These are phyloP conservation scores for Thomomys bottae DNA, from an alignment of 2,113 vertebrate species.

Conservation along the genomic window DNA sequence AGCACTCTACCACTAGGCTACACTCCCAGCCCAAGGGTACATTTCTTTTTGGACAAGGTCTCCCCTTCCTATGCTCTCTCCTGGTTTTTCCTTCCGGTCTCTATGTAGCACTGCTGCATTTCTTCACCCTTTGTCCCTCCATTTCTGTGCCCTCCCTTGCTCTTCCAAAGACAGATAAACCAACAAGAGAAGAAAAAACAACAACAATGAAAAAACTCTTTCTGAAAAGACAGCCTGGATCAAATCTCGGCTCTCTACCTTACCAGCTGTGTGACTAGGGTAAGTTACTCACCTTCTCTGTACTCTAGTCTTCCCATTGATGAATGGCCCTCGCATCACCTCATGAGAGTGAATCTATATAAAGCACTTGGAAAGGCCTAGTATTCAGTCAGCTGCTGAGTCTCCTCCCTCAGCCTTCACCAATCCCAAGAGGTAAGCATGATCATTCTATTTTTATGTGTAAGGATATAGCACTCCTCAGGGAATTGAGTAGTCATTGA, in stretches of 20 bases:
- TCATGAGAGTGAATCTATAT: background rate
- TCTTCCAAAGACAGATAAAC: too few relatives aligned
- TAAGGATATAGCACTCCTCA: background rate
- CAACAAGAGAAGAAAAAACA: too few relatives aligned
- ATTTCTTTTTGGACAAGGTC: too few relatives aligned
- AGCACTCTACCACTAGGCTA: too few relatives aligned
- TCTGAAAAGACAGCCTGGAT: background rate
- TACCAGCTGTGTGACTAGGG: background rate
- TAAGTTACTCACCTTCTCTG: background rate
- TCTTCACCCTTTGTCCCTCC: too few relatives aligned
- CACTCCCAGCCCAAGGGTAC: too few relatives aligned
- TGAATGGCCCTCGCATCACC: too few relatives aligned
- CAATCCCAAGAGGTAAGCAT: conserved; percentile 6
- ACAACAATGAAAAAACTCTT: background rate
- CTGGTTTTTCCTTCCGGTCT: too few relatives aligned
- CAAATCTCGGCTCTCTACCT: background rate
- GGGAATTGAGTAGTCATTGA: conserved; percentile 15
- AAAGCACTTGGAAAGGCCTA: background rate
- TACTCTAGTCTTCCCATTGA: background rate
- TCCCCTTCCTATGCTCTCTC: too few relatives aligned
- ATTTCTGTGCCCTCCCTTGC: too few relatives aligned
- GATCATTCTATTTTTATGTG: background rate
- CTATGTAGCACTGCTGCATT: too few relatives aligned
- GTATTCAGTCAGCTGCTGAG: background rate
- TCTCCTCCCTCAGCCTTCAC: background rate